Percentiles rank a stretch among this genome's conserved stretches.
Evolutionary conservation across 2,113 vertebrate genomes (phyloP).

Genomic region (Megaleporinus macrocephalus): DNA sequence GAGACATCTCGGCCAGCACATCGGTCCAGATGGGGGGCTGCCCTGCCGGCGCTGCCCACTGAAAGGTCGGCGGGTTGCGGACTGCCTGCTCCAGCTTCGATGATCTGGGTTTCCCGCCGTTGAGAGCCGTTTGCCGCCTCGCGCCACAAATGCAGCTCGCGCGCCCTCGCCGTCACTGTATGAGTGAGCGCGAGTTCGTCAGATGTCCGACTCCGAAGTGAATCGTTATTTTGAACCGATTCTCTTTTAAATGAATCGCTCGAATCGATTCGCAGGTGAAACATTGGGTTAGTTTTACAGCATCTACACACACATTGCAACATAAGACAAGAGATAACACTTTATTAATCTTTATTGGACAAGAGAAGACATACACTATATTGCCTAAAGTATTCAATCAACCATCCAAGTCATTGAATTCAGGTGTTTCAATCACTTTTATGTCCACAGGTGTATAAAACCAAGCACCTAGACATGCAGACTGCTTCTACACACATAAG

Average conservation of each 20-base stretch:
- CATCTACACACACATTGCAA: too few relatives aligned
- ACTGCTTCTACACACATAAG: too few relatives aligned
- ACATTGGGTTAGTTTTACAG: neutral
- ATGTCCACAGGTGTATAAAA: too few relatives aligned
- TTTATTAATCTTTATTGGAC: too few relatives aligned
- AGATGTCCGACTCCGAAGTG: neutral
- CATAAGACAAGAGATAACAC: too few relatives aligned
- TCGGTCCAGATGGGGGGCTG: slow-evolving; percentile 79
- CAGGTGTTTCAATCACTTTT: too few relatives aligned
- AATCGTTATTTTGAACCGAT: neutral
- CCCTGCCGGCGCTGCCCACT: slow-evolving; percentile 74
- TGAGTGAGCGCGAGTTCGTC: neutral
- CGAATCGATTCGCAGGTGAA: neutral
- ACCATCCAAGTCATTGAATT: too few relatives aligned
- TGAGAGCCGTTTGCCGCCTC: slow-evolving; percentile 15
- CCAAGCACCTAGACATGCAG: too few relatives aligned
- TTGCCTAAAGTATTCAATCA: too few relatives aligned
- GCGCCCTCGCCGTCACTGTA: slow-evolving; percentile 23
- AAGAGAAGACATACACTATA: too few relatives aligned
- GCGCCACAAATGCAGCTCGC: neutral
- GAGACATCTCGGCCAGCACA: slow-evolving; percentile 86
- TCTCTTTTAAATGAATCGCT: neutral
- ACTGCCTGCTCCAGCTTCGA: slow-evolving; percentile 78
- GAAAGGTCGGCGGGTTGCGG: slow-evolving; percentile 71
- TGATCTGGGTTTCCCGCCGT: slow-evolving; percentile 39